phyloP scores from a whole-genome alignment of 2,113 vertebrate species.

The Dipodomys ordii region DNA sequence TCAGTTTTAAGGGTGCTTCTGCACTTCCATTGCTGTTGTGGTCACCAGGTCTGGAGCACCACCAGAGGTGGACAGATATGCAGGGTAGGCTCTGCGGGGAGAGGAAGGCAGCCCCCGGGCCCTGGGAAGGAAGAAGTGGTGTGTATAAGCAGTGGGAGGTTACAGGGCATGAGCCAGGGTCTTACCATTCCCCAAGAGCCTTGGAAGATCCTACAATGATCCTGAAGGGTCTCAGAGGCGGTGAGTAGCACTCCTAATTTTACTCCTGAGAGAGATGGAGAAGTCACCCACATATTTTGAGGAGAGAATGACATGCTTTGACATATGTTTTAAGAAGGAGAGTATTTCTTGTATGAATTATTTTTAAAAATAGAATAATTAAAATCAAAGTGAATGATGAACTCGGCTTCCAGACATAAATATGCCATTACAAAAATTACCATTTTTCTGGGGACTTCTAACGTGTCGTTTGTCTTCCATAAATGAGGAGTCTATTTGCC shows the following conservation, averaged over 20 bases:
- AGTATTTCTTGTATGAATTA: constrained; percentile 22
- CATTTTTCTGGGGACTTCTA: neutral
- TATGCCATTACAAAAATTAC: neutral
- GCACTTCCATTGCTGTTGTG: neutral
- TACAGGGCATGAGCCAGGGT: too few relatives aligned
- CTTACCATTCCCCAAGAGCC: fast-evolving
- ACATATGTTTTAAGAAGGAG: neutral
- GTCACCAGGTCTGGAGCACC: neutral
- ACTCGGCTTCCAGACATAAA: neutral
- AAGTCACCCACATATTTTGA: constrained; percentile 21
- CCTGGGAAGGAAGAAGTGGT: neutral
- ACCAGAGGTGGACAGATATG: fast-evolving
- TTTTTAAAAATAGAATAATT: constrained; percentile 49
- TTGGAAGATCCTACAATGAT: too few relatives aligned
- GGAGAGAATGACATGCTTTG: constrained; percentile 44
- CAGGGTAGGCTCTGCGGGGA: fast-evolving
- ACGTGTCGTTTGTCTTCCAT: neutral
- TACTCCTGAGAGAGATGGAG: neutral
- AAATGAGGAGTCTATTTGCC: neutral
- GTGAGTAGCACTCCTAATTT: neutral
- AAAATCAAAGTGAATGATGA: constrained; percentile 36
- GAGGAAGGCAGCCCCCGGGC: neutral
- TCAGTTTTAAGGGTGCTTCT: too few relatives aligned
- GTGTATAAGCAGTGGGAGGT: too few relatives aligned
- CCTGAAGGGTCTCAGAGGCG: neutral